Conservation (phyloP, 2,888 invertebrate genomes). For the Geotrupes spiniger region DNA sequence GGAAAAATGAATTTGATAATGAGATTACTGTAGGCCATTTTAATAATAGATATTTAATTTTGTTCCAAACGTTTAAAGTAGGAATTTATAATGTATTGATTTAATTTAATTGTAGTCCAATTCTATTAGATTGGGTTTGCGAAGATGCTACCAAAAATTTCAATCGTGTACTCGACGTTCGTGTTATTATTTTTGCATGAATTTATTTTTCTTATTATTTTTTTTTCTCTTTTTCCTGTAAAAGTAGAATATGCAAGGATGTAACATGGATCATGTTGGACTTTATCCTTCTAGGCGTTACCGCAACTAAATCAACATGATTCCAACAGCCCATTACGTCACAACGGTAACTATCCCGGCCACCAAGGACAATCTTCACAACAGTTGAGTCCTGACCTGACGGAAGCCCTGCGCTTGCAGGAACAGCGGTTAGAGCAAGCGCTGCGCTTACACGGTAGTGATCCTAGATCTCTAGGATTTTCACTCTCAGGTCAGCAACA, state of each 20-base stretch:
- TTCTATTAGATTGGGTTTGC: too few relatives aligned
- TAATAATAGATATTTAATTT: too few relatives aligned
- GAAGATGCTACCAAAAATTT: too few relatives aligned
- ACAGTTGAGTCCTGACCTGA: constrained; percentile 64
- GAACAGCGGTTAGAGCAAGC: constrained; percentile 83
- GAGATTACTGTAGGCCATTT: too few relatives aligned
- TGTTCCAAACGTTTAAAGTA: too few relatives aligned
- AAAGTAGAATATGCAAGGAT: constrained; percentile 18
- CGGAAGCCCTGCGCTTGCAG: constrained; percentile 65
- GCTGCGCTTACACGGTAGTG: constrained; percentile 71
- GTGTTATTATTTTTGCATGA: background rate
- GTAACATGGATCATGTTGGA: constrained; percentile 17
- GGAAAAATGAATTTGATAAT: too few relatives aligned
- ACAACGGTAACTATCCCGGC: constrained; percentile 48
- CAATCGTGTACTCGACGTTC: background rate
- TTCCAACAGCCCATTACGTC: constrained; percentile 46
- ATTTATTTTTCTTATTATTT: constrained; percentile 7
- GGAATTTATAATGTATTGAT: too few relatives aligned
- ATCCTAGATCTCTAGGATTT: constrained; percentile 77
- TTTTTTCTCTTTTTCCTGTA: constrained; percentile 8
- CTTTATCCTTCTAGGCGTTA: constrained; percentile 38
- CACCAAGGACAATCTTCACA: constrained; percentile 46
- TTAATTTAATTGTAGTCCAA: too few relatives aligned
- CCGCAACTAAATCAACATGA: constrained; percentile 50
- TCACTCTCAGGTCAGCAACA: constrained; percentile 56